phyloP scores from a whole-genome alignment of 2,113 vertebrate species.

The Dinomys branickii region DNA sequence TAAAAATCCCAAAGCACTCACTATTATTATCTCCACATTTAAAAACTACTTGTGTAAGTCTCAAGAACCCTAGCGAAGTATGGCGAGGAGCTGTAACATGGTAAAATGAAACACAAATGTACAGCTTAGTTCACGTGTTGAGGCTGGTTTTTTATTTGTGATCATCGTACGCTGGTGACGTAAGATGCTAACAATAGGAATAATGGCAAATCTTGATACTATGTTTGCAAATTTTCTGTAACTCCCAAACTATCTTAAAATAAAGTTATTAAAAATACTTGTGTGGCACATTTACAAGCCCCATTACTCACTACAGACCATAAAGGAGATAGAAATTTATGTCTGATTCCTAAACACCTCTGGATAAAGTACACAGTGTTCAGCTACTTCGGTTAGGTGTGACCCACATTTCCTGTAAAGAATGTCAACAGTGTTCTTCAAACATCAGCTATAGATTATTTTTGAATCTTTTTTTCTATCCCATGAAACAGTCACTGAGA shows the following conservation, averaged over 20 bases:
- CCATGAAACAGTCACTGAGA: constrained; percentile 59
- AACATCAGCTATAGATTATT: constrained; percentile 28
- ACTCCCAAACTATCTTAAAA: constrained; percentile 5
- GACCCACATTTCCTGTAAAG: not conserved
- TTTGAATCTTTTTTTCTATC: constrained; percentile 37
- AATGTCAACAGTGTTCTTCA: not conserved
- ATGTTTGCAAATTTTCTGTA: not conserved
- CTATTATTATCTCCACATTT: not conserved
- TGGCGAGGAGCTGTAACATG: not conserved
- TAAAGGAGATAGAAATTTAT: not conserved
- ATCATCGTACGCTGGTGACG: not conserved
- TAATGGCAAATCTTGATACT: not conserved
- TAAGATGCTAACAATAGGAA: not conserved
- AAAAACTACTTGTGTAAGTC: not conserved
- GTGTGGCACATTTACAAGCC: not conserved
- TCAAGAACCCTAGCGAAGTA: not conserved
- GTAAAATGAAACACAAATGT: not conserved
- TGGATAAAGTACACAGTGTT: not conserved
- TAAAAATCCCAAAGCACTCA: not conserved
- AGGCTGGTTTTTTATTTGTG: not conserved
- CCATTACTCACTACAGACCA: not conserved
- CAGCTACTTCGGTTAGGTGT: not conserved
- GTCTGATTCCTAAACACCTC: not conserved
- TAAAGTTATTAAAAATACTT: not conserved
- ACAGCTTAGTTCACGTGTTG: not conserved